A percentile compares a stretch with the other conserved stretches of the same genome.
phyloP scores from a whole-genome alignment of 2,888 invertebrate genomes.

The Calameuta idolon region DNA sequence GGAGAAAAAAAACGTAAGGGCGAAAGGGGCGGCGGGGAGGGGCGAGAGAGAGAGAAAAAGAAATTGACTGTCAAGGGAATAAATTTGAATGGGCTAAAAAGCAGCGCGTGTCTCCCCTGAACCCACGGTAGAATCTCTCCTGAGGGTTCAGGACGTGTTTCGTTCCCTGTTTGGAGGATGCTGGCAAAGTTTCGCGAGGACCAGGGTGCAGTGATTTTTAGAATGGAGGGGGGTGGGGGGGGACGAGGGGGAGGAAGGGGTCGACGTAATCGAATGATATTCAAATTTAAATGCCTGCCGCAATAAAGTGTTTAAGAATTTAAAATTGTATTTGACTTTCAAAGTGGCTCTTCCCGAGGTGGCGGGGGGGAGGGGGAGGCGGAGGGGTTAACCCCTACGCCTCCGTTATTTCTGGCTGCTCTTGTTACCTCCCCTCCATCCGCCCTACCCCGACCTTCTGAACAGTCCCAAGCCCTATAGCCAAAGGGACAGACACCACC shows the following conservation, averaged over 20 bases:
- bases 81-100: slow-evolving; percentile 41
- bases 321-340: slow-evolving; percentile 62
- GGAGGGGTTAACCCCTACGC: neutral
- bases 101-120: neutral
- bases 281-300: slow-evolving; percentile 60
- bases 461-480: neutral
- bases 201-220: neutral
- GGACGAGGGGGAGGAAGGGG: slow-evolving; percentile 29
- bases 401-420: neutral
- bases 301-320: slow-evolving; percentile 62
- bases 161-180: too few relatives aligned
- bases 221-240: neutral
- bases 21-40: neutral
- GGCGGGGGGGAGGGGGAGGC: neutral
- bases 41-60: neutral
- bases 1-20: neutral
- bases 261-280: slow-evolving; percentile 60
- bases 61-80: slow-evolving; percentile 26
- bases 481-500: neutral
- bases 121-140: too few relatives aligned
- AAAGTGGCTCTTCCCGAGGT: slow-evolving; percentile 36
- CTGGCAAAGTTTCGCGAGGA: neutral
- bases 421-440: neutral
- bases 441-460: neutral
- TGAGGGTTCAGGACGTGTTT: too few relatives aligned